Conservation (phyloP, 2,888 invertebrate genomes). For the Epinotia bilunana region DNA sequence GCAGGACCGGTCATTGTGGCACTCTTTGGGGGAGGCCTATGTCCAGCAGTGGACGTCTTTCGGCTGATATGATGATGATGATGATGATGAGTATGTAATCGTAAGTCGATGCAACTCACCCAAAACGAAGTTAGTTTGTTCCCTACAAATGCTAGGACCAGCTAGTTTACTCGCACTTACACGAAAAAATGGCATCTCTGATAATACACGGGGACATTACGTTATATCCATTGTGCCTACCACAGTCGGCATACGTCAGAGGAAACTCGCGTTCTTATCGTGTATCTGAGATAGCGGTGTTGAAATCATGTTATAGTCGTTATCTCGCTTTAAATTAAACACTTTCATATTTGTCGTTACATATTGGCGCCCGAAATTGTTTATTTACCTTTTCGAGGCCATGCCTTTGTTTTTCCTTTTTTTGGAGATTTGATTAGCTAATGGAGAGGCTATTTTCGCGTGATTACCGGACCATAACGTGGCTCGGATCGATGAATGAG, state of each 20-base stretch:
- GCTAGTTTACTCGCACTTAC: neutral
- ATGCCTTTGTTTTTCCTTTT: constrained; percentile 31
- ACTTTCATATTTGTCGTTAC: constrained; percentile 26
- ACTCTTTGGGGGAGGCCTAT: too few relatives aligned
- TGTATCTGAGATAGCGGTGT: constrained; percentile 39
- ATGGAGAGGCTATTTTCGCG: constrained; percentile 28
- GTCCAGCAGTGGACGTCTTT: too few relatives aligned
- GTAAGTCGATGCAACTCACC: too few relatives aligned
- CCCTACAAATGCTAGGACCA: neutral
- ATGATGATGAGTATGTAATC: too few relatives aligned
- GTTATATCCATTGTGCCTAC: constrained; percentile 26
- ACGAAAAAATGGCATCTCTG: neutral
- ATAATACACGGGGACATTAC: constrained; percentile 12
- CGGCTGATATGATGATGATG: too few relatives aligned
- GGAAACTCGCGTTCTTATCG: constrained; percentile 36
- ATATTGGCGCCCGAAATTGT: constrained; percentile 32
- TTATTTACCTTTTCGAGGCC: constrained; percentile 31
- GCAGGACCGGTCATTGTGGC: too few relatives aligned
- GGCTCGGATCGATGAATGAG: constrained; percentile 32
- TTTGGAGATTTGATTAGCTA: constrained; percentile 27
- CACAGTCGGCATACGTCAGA: constrained; percentile 39
- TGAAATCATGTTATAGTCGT: constrained; percentile 24
- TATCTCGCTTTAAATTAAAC: constrained; percentile 32
- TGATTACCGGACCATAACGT: constrained; percentile 34
- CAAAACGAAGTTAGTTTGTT: neutral